phyloP scores from a whole-genome alignment of 2,797 vertebrate genomes.

The Premnoplex brunnescens region DNA sequence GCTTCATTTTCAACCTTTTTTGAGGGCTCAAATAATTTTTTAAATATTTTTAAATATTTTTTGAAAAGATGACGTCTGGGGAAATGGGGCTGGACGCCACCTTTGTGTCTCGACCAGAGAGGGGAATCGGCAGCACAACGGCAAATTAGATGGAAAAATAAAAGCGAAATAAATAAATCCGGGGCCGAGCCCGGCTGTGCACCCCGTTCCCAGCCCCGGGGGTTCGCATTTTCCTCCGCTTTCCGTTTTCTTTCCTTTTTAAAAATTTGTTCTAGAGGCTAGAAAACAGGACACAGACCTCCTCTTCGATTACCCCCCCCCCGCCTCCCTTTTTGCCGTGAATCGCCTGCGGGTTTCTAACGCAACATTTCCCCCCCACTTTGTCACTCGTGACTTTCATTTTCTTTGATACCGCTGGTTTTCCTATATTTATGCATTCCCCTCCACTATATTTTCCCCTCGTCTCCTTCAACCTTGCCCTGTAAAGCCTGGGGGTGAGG shows the following conservation, averaged over 20 bases:
- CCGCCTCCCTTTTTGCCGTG: neutral
- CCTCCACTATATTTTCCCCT: neutral
- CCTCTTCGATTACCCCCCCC: neutral
- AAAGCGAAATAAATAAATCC: constrained; percentile 10
- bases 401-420: constrained; percentile 50
- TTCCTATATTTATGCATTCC: neutral
- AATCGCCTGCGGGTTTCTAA: neutral
- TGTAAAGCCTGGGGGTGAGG: neutral
- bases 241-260: neutral
- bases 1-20: constrained; percentile 80
- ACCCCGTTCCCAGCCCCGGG: neutral
- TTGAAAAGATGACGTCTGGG: constrained; percentile 99
- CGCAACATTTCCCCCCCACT: constrained; percentile 43
- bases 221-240: neutral
- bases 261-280: neutral
- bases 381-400: constrained; percentile 70
- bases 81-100: constrained; percentile 90
- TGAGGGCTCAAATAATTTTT: constrained; percentile 78
- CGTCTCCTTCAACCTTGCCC: neutral
- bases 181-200: neutral
- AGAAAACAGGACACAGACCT: neutral
- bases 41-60: constrained; percentile 94
- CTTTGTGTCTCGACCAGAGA: constrained; percentile 85
- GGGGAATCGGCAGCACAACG: constrained; percentile 33
- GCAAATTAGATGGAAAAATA: constrained; percentile 18